These are phyloP conservation scores for Prosapia bicincta DNA, from an alignment of 2,888 invertebrate genomes.

Conservation along the genomic window DNA sequence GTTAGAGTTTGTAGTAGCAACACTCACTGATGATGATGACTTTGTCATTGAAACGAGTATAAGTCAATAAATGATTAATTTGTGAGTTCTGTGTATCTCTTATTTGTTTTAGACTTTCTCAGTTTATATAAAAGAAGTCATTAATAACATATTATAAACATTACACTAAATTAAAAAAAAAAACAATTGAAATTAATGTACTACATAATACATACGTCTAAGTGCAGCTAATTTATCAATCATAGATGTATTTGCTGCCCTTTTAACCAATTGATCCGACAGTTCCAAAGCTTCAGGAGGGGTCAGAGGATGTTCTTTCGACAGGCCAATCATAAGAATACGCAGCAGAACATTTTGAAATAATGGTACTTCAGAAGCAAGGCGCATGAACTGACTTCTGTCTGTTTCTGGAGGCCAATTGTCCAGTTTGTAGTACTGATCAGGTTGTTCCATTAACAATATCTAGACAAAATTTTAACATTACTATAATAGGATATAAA, in stretches of 20 bases:
- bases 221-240: conserved; percentile 65
- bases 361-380: conserved; percentile 86
- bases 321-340: conserved; percentile 76
- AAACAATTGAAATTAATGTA: too few relatives aligned
- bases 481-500: too few relatives aligned
- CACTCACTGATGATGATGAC: too few relatives aligned
- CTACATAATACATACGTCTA: conserved; percentile 43
- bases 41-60: too few relatives aligned
- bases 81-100: too few relatives aligned
- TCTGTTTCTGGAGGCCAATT: conserved; percentile 94
- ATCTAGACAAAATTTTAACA: conserved; percentile 45
- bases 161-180: too few relatives aligned
- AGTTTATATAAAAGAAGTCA: too few relatives aligned
- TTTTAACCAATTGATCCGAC: conserved; percentile 76
- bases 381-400: conserved; percentile 68
- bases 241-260: conserved; percentile 74
- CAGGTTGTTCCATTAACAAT: conserved; percentile 71
- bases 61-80: too few relatives aligned
- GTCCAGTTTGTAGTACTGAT: conserved; percentile 76
- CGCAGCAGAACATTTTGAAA: conserved; percentile 79
- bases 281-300: conserved; percentile 84
- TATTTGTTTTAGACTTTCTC: too few relatives aligned
- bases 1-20: too few relatives aligned
- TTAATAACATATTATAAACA: too few relatives aligned
- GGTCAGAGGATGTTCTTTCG: conserved; percentile 75